Evolutionary conservation across 2,888 invertebrate species (phyloP).

Genomic region (Hemistola chrysoprasaria): DNA sequence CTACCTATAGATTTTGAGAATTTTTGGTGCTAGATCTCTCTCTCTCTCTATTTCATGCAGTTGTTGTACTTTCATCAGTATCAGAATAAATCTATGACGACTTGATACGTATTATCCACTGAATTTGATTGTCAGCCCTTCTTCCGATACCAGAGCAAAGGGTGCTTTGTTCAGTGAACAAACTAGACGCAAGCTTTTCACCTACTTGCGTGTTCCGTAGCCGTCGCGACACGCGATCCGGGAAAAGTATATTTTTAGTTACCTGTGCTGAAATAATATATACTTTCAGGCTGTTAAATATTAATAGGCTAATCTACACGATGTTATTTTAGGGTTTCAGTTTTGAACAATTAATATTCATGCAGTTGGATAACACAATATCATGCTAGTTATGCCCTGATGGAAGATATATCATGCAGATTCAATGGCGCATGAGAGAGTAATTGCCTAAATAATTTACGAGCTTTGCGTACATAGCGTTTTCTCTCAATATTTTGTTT

Average conservation of each 20-base stretch:
- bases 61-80: no score
- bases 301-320: slow-evolving; percentile 44
- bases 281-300: slow-evolving; percentile 41
- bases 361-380: slow-evolving; percentile 1
- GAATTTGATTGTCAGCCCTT: no score
- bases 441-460: no score
- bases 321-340: slow-evolving; percentile 42
- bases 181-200: slow-evolving; percentile 3
- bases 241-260: slow-evolving; percentile 50
- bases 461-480: no score
- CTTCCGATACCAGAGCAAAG: neutral
- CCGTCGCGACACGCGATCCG: slow-evolving; percentile 53
- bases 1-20: no score
- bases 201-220: slow-evolving; percentile 44
- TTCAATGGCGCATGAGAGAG: no score
- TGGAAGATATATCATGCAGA: neutral
- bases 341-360: slow-evolving; percentile 17
- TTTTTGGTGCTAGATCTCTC: no score
- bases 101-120: no score
- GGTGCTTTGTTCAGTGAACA: slow-evolving; percentile 5
- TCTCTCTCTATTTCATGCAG: no score
- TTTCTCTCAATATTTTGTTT: no score
- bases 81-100: no score
- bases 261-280: slow-evolving; percentile 42
- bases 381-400: slow-evolving; percentile 1